Conservation (phyloP, 2,113 vertebrate genomes). For the Lepidiolamprologus cunningtoni region DNA sequence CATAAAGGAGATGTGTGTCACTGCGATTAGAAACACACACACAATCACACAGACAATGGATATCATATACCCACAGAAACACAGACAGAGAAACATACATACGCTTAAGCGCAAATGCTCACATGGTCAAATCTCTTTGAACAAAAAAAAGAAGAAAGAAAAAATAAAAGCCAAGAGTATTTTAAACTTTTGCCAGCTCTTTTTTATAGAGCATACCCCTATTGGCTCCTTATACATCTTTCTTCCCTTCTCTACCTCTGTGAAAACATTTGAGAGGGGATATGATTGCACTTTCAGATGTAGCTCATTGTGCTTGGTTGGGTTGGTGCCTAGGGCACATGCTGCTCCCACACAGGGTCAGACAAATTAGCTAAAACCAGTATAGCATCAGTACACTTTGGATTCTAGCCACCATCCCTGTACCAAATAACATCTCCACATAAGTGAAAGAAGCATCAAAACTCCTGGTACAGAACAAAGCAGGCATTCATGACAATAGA, state of each 20-base stretch:
- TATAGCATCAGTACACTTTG: not conserved
- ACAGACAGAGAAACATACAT: not conserved
- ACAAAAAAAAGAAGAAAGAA: not conserved
- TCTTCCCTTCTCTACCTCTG: not conserved
- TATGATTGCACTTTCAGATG: slow-evolving; percentile 5
- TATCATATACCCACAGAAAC: not conserved
- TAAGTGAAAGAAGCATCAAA: not conserved
- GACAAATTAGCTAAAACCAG: not conserved
- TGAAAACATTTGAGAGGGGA: slow-evolving; percentile 1
- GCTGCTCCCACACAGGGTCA: not conserved
- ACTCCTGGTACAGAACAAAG: not conserved
- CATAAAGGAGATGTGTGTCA: slow-evolving; percentile 17
- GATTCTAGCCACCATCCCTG: not conserved
- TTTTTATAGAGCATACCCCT: not conserved
- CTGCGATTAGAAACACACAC: slow-evolving; percentile 1
- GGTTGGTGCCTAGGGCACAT: not conserved
- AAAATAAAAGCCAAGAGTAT: not conserved
- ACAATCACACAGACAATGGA: not conserved
- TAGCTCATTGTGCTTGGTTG: not conserved
- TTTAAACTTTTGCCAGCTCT: not conserved
- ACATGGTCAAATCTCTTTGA: not conserved
- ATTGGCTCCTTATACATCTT: not conserved
- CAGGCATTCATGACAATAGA: not conserved
- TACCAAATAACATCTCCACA: not conserved
- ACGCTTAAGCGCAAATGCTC: not conserved